Base-by-base conservation (phyloP, 2,888 invertebrate species). In the Drosophila birchii region DNA sequence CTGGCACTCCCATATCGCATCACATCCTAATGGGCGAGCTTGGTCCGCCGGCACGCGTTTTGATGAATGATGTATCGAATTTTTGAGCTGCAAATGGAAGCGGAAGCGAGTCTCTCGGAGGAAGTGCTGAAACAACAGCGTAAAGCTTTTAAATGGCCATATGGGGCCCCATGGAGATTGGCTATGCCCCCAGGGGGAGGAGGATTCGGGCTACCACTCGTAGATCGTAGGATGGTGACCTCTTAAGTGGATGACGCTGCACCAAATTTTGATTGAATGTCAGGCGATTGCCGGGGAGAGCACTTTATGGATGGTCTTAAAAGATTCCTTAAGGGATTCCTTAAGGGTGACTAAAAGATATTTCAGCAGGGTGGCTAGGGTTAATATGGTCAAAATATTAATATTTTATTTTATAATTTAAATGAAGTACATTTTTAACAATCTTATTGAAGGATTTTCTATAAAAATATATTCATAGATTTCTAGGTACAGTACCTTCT, bases 51-150 rank as follows among this genome's bases (percentile, higher is more conserved):
- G 75, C 84, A 86, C 79, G 81, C 84, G 84, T 75, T 79, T 60
- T 80, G 75, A 86, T 81, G 87, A 86, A 84, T 86, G 87, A 86
- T 84, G 84, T 85, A 84, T 85, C 84, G 84, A 81, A 83, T 84
- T 86, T 84, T 84, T 75, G 75, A 86, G 54, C 73, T 74, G 76
- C 60, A 79, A 86, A 78, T 73, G 74, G 73, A 68, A 66, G 62
- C 72, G 79, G 78, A 83, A 81, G 79, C 68, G 56, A 74, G 26
- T 81, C 47, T 51, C 32, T 70, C 67, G 62, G 72, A 73, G 81
- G 76, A 83, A 79, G 79, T 83, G 76, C 63, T 72, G 54, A 75
- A 81, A 79, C 74, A 86, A 86, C 86, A 83, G 76, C 78, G 84
- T 78, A 80, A 86, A 83, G 86, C 84, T 84, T 81, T 84, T 81